Evolutionary conservation across 2,888 invertebrate genomes (phyloP).

Genomic region (Ophraella communa): DNA sequence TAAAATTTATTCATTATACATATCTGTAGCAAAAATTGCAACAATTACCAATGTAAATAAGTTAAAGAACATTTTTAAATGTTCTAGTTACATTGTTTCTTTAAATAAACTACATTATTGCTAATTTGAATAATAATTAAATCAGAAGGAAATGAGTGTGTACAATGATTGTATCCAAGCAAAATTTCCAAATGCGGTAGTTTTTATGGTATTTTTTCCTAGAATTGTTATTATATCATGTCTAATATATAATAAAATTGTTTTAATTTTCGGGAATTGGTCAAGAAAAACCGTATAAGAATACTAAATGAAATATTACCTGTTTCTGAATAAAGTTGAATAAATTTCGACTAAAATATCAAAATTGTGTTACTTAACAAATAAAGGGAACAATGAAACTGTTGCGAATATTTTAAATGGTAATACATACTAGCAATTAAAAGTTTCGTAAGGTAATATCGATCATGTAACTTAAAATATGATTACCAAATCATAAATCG

Average conservation of each 20-base stretch:
- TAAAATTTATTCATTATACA: neutral
- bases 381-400: neutral
- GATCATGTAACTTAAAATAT: slow-evolving; percentile 12
- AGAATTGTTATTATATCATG: neutral
- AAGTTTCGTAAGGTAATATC: slow-evolving; percentile 4
- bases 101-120: neutral
- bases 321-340: no score
- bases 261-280: no score
- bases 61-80: neutral
- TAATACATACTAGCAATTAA: slow-evolving; percentile 19
- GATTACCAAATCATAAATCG: slow-evolving; percentile 26
- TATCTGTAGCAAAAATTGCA: neutral
- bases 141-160: neutral
- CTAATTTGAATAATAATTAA: neutral
- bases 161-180: neutral
- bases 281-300: no score
- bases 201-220: neutral
- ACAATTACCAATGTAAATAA: neutral
- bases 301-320: no score
- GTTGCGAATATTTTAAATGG: neutral
- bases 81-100: neutral
- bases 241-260: no score
- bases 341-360: no score
- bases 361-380: no score
- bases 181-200: neutral